Conservation (phyloP, 2,113 vertebrate species). For the Notarius quadriscutis region DNA sequence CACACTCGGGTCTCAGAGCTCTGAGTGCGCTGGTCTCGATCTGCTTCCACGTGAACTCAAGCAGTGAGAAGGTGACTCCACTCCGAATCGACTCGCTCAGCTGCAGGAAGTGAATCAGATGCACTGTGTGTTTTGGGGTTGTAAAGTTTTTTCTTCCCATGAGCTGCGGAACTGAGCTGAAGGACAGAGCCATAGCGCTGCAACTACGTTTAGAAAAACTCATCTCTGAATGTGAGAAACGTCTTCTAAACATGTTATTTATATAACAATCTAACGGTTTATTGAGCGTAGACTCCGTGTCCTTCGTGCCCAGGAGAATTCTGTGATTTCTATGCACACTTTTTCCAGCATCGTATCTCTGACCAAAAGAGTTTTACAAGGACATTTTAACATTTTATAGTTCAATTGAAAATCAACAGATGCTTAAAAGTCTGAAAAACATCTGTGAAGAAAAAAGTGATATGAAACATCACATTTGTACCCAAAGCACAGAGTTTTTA, state of each 20-base stretch:
- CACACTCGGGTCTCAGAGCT: background rate
- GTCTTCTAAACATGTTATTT: background rate
- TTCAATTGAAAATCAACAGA: conserved; percentile 3
- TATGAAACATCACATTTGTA: background rate
- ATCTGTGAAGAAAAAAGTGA: background rate
- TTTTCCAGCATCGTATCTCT: background rate
- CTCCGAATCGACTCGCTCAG: background rate
- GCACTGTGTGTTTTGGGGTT: too few relatives aligned
- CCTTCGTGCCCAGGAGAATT: background rate
- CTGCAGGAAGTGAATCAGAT: too few relatives aligned
- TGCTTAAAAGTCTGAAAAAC: background rate
- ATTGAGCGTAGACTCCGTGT: background rate
- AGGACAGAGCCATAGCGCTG: background rate
- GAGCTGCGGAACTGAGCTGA: too few relatives aligned
- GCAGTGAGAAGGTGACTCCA: background rate
- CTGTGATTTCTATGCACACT: background rate
- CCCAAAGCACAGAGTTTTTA: background rate
- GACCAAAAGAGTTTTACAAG: background rate
- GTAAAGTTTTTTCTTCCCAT: too few relatives aligned
- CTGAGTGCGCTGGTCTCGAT: background rate
- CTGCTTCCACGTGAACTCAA: background rate
- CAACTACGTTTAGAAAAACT: background rate
- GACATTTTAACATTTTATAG: background rate
- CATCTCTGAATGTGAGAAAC: background rate
- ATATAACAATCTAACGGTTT: background rate